These are phyloP conservation scores for Limosa lapponica DNA, from an alignment of 2,797 vertebrate genomes.

Conservation along the genomic window DNA sequence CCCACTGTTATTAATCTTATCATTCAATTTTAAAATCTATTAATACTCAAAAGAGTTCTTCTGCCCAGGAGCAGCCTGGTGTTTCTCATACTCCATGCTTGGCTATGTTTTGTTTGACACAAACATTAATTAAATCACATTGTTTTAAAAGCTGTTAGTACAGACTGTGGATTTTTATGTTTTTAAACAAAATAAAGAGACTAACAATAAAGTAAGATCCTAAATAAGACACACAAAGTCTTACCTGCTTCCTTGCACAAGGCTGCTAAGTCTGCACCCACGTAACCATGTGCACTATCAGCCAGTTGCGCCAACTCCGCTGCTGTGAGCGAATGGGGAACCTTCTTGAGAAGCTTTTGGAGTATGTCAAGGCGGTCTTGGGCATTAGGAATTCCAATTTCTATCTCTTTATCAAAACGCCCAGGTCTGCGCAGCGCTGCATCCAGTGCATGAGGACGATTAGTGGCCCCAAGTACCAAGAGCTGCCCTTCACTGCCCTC, in stretches of 20 bases:
- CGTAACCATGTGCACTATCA: constrained; percentile 89
- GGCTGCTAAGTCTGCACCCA: constrained; percentile 92
- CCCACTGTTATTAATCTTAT: not conserved
- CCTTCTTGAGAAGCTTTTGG: constrained; percentile 81
- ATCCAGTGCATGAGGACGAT: constrained; percentile 92
- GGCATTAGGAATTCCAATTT: constrained; percentile 90
- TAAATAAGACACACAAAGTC: not conserved
- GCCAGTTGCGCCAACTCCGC: constrained; percentile 85
- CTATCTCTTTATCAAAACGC: constrained; percentile 95
- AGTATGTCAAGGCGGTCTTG: constrained; percentile 89
- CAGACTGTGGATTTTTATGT: not conserved
- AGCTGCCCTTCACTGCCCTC: constrained; percentile 90
- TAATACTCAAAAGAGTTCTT: not conserved
- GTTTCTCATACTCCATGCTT: not conserved
- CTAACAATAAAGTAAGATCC: not conserved
- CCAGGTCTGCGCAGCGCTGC: constrained; percentile 92
- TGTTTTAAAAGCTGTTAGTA: not conserved
- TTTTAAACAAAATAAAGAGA: not conserved
- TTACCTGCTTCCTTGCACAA: constrained; percentile 94
- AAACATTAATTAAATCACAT: not conserved
- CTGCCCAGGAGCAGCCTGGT: not conserved
- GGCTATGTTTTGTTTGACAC: not conserved
- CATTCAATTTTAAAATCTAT: not conserved
- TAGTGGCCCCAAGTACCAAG: constrained; percentile 93
- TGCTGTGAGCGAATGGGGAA: constrained; percentile 80